Evolutionary conservation across 2,888 invertebrate genomes (phyloP), one percentile per base, ranked within the genome.

Genomic region (Melieria picta): DNA sequence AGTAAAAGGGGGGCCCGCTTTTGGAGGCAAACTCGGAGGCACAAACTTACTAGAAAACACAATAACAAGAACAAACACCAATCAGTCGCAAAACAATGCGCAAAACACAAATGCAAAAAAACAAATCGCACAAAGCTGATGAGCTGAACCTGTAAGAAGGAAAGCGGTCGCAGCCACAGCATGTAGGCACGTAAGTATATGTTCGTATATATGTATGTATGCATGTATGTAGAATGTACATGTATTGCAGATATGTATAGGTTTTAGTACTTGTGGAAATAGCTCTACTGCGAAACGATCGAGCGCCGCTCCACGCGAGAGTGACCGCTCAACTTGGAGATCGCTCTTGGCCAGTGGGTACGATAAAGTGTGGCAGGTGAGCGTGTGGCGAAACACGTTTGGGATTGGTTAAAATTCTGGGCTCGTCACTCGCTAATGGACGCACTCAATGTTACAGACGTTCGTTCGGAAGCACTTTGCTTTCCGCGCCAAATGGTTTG

Each of bases 391-490:
- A 4, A 47, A 42, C 52, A 42, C 11, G 55, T 7, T 42, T 50
- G 10, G 50, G 42, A 65, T 55, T 65, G 65, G 52, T 9, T 52
- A 6, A 52, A 65, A 52, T 55, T 65, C 42, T 7, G 45, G 65
- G 65, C 65, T 52, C 47, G 63, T n/a, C 48, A 9, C 30, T 30
- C 30, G 30, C 30, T 30, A 30, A 30, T 30, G 30, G 30, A 30
- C 30, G 30, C 30, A 30, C 30, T 30, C 30, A 30, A 30, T 30
- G 3, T 30, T 30, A 30, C 30, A 30, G 30, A 30, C 30, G 30
- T 30, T 30, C 30, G 30, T 30, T 30, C 3, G 16, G 16, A 16
- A 30, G 30, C 30, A 30, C 2, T 3, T 2, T 30, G 30, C 30
- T 30, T 30, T 30, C 30, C 30, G 30, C 30, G 30, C 30, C 30